phyloP scores from a whole-genome alignment of 2,888 invertebrate species.

The Pseudococcus longispinus region DNA sequence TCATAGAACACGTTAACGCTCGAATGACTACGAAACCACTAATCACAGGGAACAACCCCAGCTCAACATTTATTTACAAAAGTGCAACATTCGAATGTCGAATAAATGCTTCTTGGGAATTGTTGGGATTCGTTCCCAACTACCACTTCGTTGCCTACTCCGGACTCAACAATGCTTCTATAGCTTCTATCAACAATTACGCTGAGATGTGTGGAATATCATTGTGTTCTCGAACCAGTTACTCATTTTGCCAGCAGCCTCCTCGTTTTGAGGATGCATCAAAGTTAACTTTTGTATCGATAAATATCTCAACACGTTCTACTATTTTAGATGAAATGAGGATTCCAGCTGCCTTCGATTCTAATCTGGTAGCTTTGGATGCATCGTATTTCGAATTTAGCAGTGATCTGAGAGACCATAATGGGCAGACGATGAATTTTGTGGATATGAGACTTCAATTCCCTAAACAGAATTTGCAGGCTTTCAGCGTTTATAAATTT shows the following conservation, averaged over 20 bases:
- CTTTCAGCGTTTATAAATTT: constrained; percentile 61
- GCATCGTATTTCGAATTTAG: constrained; percentile 58
- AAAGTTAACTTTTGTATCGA: constrained; percentile 60
- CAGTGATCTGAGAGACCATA: neutral
- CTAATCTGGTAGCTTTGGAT: constrained; percentile 59
- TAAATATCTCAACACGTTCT: constrained; percentile 60
- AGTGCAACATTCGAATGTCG: constrained; percentile 27
- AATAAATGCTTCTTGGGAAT: neutral
- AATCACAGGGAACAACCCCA: neutral
- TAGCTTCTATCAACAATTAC: constrained; percentile 58
- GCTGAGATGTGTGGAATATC: constrained; percentile 62
- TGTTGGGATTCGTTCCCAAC: neutral
- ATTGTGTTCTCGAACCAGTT: constrained; percentile 58
- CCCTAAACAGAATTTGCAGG: constrained; percentile 59
- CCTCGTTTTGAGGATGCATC: constrained; percentile 61
- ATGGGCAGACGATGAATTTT: neutral
- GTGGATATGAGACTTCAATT: constrained; percentile 58
- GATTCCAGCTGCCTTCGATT: constrained; percentile 59
- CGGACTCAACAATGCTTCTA: constrained; percentile 16
- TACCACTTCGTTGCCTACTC: constrained; percentile 47
- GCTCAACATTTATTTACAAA: neutral
- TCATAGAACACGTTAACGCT: constrained; percentile 56
- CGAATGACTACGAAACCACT: neutral
- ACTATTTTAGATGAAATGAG: constrained; percentile 58
- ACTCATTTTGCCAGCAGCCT: constrained; percentile 58